Base-by-base conservation (phyloP, 1,140 invertebrate species). In the Aphidius gifuensis region DNA sequence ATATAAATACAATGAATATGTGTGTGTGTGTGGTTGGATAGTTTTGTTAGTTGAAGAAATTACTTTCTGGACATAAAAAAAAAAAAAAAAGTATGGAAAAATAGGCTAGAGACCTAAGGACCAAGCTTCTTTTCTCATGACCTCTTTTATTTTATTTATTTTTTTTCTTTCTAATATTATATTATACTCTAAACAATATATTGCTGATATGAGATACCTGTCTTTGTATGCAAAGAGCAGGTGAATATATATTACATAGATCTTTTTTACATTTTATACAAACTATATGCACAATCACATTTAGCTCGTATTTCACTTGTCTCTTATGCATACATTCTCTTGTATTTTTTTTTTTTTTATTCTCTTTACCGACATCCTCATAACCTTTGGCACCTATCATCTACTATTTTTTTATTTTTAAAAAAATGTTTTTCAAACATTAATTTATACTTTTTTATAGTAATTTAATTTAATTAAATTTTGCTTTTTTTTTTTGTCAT, bases 211-310 rank as follows among this genome's bases (percentile, higher is more conserved):
- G 68, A 60, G 68, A 63, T 55, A 74, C 66, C 68, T 69, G 69
- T 71, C 69, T 74, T 64, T 68, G 16, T 16, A 70, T 68, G 67
- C 69, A 66, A 70, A 69, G 69, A 69, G 69, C 68, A 67, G 62
- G 65, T 64, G 65, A 67, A 67, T 67, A 64, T 64, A 67, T 16
- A 16, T 67, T 64, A 67, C 60, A 5, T 39, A 38, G 4, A 9
- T 46, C 38, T 21, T 59, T 49, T 49, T 40, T 46, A 49, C 46
- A 38, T 47, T 9, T 6, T 9, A 45, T 11, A 42, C 23, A 32
- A 32, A 32, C 23, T 32, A 32, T 38, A 51, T 45, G 59, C 47
- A 49, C 62, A 66, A 66, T 66, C 66, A 67, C 62, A 67, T 62
- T 64, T 62, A 59, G 60, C 66, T 58, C 62, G 59, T 67, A 67